Evolutionary conservation across 2,888 invertebrate species (phyloP).

Genomic region (Drosophila cyrtoloma): DNA sequence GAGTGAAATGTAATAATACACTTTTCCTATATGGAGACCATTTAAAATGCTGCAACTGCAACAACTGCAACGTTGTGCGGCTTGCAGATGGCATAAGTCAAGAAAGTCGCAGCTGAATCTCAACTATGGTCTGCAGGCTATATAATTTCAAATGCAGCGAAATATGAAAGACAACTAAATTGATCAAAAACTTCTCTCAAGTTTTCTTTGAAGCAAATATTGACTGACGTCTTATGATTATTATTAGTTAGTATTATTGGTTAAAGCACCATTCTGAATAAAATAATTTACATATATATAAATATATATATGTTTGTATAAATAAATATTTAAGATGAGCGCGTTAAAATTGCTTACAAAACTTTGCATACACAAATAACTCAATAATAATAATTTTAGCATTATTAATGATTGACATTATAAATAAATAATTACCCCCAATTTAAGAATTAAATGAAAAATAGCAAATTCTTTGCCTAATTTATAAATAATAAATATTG

Average conservation of each 20-base stretch:
- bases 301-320: no score
- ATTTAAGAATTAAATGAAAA: not conserved
- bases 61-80: constrained; percentile 23
- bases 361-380: not conserved
- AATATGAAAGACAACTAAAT: not conserved
- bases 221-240: not conserved
- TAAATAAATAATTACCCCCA: not conserved
- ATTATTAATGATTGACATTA: not conserved
- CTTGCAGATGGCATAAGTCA: constrained; percentile 31
- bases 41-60: constrained; percentile 19
- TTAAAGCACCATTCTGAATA: not conserved
- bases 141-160: constrained; percentile 14
- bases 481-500: not conserved
- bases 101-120: constrained; percentile 39
- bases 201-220: not conserved
- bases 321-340: not conserved
- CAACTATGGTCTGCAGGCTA: constrained; percentile 3
- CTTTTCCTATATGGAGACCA: constrained; percentile 8
- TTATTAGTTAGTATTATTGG: not conserved
- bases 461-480: not conserved
- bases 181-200: not conserved
- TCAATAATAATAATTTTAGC: not conserved
- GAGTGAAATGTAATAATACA: constrained; percentile 45
- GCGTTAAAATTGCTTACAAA: not conserved
- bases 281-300: not conserved